Evolutionary conservation across 2,888 invertebrate genomes (phyloP), one percentile per base, ranked within the genome.

Genomic region (Drosophila fungiperda): DNA sequence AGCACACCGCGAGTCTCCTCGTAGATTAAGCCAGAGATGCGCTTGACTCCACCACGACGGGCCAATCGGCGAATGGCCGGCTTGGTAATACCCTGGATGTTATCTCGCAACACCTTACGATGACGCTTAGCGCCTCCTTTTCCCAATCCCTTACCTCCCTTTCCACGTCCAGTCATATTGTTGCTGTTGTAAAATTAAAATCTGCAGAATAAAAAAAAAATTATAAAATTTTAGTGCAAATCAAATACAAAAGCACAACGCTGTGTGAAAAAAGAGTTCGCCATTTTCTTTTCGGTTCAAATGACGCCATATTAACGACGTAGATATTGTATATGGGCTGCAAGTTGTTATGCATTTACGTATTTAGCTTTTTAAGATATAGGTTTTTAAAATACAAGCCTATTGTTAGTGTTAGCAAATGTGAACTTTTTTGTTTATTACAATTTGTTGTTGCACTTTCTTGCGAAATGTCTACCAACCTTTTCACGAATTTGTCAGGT

Each of bases 51-150:
- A 0, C 95, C 95, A 78, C 95, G 93, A 70, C 97, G 94, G 32
- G 96, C 97, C 81, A 97, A 92, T 93, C 96, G 95, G 90, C 96
- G 94, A 75, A 96, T 96, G 0, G 96, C 96, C 1, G 97, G 96
- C 78, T 96, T 96, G 1, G 96, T 96, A 72, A 97, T 96, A 36
- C 96, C 96, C 87, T 96, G 96, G 92, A 96, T 96, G 91, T 96
- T 96, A 92, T 97, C 96, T 73, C 96, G 94, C 12, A 96, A 67
- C 2, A 97, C 96, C 92, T 97, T 97, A 70, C 97, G 94, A 93
- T 97, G 97, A 80, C 97, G 96, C 93, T 97, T 97, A 40, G 97
- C 97, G 71, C 96, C 96, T 80, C 96, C 96, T 93, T 97, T 96
- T 64, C 96, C 96, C 63, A 96, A 93, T 73, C 96, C 96, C 93